Conservation (phyloP, 2,113 vertebrate species). For the Actinemys pallida region DNA sequence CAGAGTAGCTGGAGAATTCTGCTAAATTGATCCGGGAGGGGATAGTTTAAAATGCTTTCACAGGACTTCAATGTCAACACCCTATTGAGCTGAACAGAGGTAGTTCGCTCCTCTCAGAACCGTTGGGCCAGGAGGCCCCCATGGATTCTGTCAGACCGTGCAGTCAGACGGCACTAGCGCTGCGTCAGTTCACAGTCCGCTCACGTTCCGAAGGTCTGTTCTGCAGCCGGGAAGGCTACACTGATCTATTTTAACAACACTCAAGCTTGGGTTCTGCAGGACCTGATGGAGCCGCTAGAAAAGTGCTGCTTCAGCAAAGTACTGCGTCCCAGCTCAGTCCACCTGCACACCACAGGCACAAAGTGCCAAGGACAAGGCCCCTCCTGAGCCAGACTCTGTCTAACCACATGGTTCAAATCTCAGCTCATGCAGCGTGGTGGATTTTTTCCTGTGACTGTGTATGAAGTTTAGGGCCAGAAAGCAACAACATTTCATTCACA, state of each 20-base stretch:
- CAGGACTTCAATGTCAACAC: not conserved
- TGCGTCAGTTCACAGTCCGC: not conserved
- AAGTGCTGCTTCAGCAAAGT: not conserved
- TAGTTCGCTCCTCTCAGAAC: not conserved
- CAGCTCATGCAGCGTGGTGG: not conserved
- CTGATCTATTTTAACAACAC: not conserved
- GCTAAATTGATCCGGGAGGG: not conserved
- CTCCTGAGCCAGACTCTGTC: not conserved
- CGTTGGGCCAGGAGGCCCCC: not conserved
- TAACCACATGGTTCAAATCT: not conserved
- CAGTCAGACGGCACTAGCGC: not conserved
- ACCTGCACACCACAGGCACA: not conserved
- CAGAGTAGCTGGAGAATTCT: not conserved
- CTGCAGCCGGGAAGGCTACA: not conserved
- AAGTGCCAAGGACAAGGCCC: not conserved
- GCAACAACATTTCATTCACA: not conserved
- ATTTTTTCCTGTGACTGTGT: not conserved
- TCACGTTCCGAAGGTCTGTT: not conserved
- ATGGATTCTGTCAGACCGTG: not conserved
- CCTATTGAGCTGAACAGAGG: not conserved
- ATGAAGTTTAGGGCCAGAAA: not conserved
- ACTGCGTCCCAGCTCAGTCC: not conserved
- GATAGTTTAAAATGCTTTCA: not conserved
- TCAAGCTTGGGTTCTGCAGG: not conserved
- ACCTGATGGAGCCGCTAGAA: not conserved